Conservation (phyloP, 1,140 invertebrate genomes). For the Tetramorium simillimum region DNA sequence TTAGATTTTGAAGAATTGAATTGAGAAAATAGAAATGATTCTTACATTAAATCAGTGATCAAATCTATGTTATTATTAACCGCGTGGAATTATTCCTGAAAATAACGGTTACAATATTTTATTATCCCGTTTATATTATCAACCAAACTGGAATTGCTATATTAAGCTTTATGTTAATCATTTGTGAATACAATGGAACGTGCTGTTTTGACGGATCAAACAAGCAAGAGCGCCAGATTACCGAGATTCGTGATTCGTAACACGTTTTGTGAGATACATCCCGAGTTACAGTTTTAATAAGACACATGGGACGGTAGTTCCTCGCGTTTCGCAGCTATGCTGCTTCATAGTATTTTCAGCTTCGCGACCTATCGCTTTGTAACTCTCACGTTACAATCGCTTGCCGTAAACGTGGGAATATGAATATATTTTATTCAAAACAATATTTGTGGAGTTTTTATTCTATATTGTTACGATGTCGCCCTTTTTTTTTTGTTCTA, state of each 20-base stretch:
- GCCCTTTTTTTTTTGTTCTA: background rate
- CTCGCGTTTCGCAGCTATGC: background rate
- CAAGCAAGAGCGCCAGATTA: background rate
- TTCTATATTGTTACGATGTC: background rate
- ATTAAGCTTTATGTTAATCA: background rate
- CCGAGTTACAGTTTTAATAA: slow-evolving; percentile 40
- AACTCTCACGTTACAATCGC: background rate
- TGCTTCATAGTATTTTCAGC: background rate
- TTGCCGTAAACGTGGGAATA: background rate
- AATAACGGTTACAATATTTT: background rate
- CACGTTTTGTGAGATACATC: background rate
- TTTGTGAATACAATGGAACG: background rate
- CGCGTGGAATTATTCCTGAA: background rate
- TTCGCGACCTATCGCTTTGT: background rate
- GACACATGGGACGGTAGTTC: slow-evolving; percentile 4
- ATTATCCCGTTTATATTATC: background rate
- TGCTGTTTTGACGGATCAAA: background rate
- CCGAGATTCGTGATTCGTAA: slow-evolving; percentile 7
- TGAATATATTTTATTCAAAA: background rate
- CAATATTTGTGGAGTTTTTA: slow-evolving; percentile 17
- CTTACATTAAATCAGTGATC: background rate
- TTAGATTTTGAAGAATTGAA: background rate
- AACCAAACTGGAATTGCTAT: background rate
- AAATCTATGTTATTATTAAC: background rate
- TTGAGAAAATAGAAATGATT: background rate